phyloP scores from a whole-genome alignment of 2,797 vertebrate genomes.

The Darevskia mixta region DNA sequence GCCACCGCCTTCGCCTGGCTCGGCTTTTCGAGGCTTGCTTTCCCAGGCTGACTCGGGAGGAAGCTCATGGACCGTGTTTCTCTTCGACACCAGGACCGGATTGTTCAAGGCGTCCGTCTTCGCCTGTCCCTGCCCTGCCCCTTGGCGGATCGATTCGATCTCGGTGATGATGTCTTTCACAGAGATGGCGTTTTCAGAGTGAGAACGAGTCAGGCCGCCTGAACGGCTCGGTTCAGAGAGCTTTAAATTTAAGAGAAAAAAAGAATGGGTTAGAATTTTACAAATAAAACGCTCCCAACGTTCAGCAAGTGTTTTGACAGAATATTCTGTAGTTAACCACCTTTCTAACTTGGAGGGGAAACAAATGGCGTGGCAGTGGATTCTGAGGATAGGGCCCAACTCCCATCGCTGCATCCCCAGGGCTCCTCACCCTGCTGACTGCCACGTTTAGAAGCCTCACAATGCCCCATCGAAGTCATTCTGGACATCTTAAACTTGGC shows the following conservation, averaged over 20 bases:
- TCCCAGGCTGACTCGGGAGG: conserved; percentile 68
- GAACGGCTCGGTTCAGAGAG: conserved; percentile 71
- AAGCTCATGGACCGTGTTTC: conserved; percentile 74
- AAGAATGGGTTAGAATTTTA: neutral
- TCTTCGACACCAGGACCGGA: conserved; percentile 80
- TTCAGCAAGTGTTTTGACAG: neutral
- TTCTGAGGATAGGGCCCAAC: too few relatives aligned
- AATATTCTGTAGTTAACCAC: neutral
- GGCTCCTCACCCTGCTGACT: neutral
- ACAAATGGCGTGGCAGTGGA: too few relatives aligned
- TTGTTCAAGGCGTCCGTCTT: conserved; percentile 76
- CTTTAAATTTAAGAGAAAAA: conserved; percentile 61
- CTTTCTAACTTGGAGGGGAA: neutral
- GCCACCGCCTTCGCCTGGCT: conserved; percentile 60
- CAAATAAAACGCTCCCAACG: neutral
- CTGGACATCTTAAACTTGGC: neutral
- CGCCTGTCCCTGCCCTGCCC: conserved; percentile 73
- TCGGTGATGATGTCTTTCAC: conserved; percentile 94
- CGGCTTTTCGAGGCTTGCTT: conserved; percentile 58
- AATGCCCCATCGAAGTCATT: neutral
- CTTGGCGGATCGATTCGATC: conserved; percentile 91
- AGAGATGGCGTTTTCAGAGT: conserved; percentile 88
- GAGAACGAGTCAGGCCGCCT: conserved; percentile 72
- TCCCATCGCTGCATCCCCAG: too few relatives aligned
- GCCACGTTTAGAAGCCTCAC: neutral